These are phyloP conservation scores for Sminthurinus aureus DNA, from an alignment of 2,888 invertebrate species.

Conservation along the genomic window DNA sequence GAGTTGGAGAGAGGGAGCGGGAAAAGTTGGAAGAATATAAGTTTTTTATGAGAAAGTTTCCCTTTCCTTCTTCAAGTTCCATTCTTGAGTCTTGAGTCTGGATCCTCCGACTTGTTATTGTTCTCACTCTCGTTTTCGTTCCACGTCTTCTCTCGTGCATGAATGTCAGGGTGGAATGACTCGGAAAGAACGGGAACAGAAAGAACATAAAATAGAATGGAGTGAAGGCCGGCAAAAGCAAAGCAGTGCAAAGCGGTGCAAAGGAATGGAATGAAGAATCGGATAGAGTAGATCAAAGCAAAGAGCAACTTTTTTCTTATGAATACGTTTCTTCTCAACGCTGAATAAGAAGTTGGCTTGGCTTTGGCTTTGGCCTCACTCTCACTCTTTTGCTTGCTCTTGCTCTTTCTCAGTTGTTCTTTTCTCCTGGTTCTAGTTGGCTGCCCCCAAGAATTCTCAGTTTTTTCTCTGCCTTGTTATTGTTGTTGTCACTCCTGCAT, in stretches of 20 bases:
- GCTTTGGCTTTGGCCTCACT: background rate
- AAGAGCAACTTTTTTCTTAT: background rate
- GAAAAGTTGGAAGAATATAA: background rate
- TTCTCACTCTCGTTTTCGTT: background rate
- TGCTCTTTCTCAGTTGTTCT: background rate
- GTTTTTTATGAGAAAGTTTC: constrained; percentile 8
- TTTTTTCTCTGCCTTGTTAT: background rate
- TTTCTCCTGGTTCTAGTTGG: constrained; percentile 4
- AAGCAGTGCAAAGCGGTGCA: too few species aligned
- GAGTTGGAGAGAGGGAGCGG: background rate
- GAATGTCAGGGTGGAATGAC: constrained; percentile 33
- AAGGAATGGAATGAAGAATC: too few species aligned
- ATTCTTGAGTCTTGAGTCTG: too few species aligned
- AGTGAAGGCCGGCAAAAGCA: constrained; percentile 10
- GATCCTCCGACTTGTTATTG: too few species aligned
- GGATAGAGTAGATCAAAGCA: too few species aligned
- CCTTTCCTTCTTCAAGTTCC: constrained; percentile 13
- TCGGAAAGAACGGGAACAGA: constrained; percentile 29
- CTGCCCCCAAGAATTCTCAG: background rate
- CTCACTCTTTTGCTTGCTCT: background rate
- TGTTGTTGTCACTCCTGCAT: background rate
- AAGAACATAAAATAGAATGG: constrained; percentile 25
- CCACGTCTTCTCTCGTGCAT: constrained; percentile 17
- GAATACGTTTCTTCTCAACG: background rate
- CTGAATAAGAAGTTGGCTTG: background rate